Base-by-base conservation (phyloP, 2,797 vertebrate genomes). In the Coilia nasus region DNA sequence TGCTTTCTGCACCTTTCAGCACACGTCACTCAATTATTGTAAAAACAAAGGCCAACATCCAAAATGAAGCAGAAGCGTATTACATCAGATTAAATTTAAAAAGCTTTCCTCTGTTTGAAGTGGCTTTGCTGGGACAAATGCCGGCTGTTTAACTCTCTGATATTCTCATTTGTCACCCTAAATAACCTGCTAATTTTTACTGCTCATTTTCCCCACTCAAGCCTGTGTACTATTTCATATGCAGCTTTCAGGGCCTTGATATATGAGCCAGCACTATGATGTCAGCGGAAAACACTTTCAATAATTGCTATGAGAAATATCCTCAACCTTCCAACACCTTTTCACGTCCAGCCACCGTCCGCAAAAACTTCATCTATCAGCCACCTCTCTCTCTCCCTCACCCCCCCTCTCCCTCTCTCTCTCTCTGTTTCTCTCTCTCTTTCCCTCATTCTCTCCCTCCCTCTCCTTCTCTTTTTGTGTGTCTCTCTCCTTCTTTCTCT, bases 221-320 rank as follows among this genome's bases (percentile, higher is more conserved):
- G 87, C 90, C 19, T 85, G 90, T 91, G 94, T 92, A 92, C 93
- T 94, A 90, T 94, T 93, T 95, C 94, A 94, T 93, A 93, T 93
- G 90, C 91, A 90, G 82, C 90, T 94, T 85, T 88, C 91, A 93
- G 88, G 88, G 80, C 90, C 92, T 90, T 97, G 97, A 98, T 97
- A 96, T 97, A 97, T 96, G 95, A 95, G 92, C 93, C 92, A 90
- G 94, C 93, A 95, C 91, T 95, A 94, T 96, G 96, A 97, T 97
- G 97, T 97, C 97, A 97, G 95, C 90, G 94, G 94, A 95, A 96
- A 97, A 96, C 95, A 97, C 95, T 97, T 97, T 97, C 96, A 97
- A 96, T 98, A 98, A 99, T 97, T 97, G 97, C 96, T 95, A 96
- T 97, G 97, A 98, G 97, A 96, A 97, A 98, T 97, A 97, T 95